A percentile compares a stretch with the other conserved stretches of the same genome.
phyloP scores from a whole-genome alignment of 2,888 invertebrate species.

The Cantharis nigra region DNA sequence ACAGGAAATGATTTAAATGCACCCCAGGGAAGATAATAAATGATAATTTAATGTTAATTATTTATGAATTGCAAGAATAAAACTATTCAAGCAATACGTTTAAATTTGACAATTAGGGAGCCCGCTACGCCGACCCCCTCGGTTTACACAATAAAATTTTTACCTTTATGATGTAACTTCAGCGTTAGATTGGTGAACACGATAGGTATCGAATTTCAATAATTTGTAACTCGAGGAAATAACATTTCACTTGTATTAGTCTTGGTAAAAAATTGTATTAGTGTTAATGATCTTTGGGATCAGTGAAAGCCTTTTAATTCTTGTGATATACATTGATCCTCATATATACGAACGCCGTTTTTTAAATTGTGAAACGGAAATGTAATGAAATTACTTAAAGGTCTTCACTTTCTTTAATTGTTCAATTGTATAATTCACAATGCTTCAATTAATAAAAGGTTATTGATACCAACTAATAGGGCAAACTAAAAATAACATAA shows the following conservation, averaged over 20 bases:
- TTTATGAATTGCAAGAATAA: conserved; percentile 4
- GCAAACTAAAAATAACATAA: neutral
- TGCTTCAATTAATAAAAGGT: neutral
- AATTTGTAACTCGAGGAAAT: neutral
- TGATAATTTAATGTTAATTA: conserved; percentile 11
- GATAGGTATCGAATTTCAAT: neutral
- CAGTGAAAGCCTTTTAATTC: neutral
- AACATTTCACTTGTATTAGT: neutral
- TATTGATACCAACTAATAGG: neutral
- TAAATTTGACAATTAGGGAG: neutral
- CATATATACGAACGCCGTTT: neutral
- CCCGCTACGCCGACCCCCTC: neutral
- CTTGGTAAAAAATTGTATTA: neutral
- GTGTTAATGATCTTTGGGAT: neutral
- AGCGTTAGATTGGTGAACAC: neutral
- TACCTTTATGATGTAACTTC: neutral
- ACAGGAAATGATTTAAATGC: conserved; percentile 16
- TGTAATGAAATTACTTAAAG: neutral
- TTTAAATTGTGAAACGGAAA: neutral
- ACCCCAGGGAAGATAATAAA: conserved; percentile 18
- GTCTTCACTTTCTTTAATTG: neutral
- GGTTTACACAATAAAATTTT: neutral
- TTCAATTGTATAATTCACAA: neutral
- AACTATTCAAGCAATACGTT: neutral
- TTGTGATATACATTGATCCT: neutral